phyloP scores from a whole-genome alignment of 2,113 vertebrate species.

The Irena cyanogastra region DNA sequence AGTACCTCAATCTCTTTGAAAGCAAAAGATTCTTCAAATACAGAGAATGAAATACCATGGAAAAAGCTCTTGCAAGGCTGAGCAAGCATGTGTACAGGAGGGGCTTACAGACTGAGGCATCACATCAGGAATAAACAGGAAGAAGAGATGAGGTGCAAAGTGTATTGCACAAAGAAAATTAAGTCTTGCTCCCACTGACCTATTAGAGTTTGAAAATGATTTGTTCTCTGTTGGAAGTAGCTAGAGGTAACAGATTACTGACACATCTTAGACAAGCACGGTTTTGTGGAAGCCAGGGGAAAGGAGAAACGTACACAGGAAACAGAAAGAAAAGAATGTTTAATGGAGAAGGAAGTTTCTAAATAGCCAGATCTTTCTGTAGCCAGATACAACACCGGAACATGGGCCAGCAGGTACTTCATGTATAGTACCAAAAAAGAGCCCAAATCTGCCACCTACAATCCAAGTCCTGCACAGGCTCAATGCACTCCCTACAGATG shows the following conservation, averaged over 20 bases:
- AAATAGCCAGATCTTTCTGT: no score
- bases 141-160: not conserved
- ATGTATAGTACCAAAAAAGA: not conserved
- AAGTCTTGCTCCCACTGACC: not conserved
- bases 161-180: not conserved
- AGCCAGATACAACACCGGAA: not conserved
- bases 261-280: not conserved
- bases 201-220: not conserved
- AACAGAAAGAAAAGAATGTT: not conserved
- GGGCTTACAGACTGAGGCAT: not conserved
- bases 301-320: not conserved
- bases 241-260: not conserved
- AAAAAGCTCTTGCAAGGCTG: not conserved
- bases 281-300: not conserved
- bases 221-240: not conserved
- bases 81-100: not conserved
- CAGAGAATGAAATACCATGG: not conserved
- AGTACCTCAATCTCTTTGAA: not conserved
- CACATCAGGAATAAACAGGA: not conserved
- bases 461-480: not conserved
- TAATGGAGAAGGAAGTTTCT: not conserved
- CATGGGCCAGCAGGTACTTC: not conserved
- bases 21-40: not conserved
- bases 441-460: not conserved
- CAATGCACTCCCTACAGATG: accelerated